Evolutionary conservation across 2,888 invertebrate genomes (phyloP), one percentile per base, ranked within the genome.

Genomic region (Tanytarsus gracilentus): DNA sequence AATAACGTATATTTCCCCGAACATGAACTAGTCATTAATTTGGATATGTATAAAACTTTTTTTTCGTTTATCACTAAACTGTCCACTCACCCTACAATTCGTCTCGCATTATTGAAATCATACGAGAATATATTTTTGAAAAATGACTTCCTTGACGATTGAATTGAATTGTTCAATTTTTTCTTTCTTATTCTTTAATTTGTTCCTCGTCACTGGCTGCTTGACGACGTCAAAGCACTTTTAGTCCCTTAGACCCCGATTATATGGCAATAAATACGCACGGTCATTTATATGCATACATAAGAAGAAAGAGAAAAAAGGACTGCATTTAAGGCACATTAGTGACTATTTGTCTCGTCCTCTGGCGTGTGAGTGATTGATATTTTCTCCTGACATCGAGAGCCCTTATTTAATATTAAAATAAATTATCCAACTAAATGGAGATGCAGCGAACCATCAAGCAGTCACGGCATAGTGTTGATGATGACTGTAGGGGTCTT

Each of bases 131-230:
- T 11, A 33, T 33, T 16, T 49, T 49, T 33, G 55, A 55, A 40
- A 55, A 55, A 40, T 55, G 39, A 55, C 55, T 55, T 55, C 55
- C 55, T 40, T 55, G 25, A 44, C n/a, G n/a, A n/a, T n/a, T 33
- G 39, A 39, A 55, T 40, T 55, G 53, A 29, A 36, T 53, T 53
- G 44, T 44, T 18, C 11, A 44, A n/a, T n/a, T n/a, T n/a, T n/a
- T n/a, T n/a, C n/a, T n/a, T n/a, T n/a, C 25, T 53, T 51, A 16
- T 18, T 30, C 36, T 36, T 36, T 21, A 30, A 8, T 14, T n/a
- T 26, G 39, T 49, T 53, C 51, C 30, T 53, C 53, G 39, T 36
- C 53, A 53, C 25, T 53, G 53, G 23, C 23, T 53, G 36, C 33
- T 11, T 49, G 49, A 49, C 49, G 30, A 8, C 9, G 30, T 30